These are phyloP conservation scores for Leucoraja erinaceus DNA, from an alignment of 2,113 vertebrate species.

Conservation along the genomic window DNA sequence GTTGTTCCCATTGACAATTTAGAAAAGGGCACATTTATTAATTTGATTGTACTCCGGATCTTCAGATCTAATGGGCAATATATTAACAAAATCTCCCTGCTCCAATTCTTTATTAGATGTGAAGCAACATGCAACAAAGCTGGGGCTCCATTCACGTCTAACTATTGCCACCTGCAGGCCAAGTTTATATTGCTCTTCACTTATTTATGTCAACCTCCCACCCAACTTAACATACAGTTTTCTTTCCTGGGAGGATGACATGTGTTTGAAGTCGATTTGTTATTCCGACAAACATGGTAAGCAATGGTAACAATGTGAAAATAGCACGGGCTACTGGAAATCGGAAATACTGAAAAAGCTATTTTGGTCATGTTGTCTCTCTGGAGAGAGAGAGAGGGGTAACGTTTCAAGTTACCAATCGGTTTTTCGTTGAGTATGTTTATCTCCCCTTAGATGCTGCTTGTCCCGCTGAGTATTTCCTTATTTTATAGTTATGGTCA, in stretches of 20 bases:
- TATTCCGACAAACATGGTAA: neutral
- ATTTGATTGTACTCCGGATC: neutral
- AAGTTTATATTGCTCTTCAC: slow-evolving; percentile 44
- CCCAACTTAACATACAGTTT: neutral
- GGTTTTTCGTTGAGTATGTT: too few species aligned
- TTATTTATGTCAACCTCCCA: neutral
- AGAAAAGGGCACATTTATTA: neutral
- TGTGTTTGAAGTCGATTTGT: neutral
- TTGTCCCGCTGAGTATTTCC: too few species aligned
- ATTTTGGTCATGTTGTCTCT: too few species aligned
- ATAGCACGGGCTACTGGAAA: too few species aligned
- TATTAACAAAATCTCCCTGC: neutral
- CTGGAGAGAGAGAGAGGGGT: too few species aligned
- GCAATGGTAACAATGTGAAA: too few species aligned
- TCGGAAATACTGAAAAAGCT: too few species aligned
- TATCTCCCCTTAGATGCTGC: too few species aligned
- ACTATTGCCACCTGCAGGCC: slow-evolving; percentile 73
- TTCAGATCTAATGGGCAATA: neutral
- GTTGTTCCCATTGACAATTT: neutral
- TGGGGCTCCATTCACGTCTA: slow-evolving; percentile 60
- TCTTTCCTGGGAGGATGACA: neutral
- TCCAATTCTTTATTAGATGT: neutral
- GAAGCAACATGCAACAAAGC: neutral
- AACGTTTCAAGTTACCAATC: too few species aligned
- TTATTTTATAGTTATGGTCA: too few species aligned